phyloP scores from a whole-genome alignment of 2,888 invertebrate genomes.

The Harmothoe impar region DNA sequence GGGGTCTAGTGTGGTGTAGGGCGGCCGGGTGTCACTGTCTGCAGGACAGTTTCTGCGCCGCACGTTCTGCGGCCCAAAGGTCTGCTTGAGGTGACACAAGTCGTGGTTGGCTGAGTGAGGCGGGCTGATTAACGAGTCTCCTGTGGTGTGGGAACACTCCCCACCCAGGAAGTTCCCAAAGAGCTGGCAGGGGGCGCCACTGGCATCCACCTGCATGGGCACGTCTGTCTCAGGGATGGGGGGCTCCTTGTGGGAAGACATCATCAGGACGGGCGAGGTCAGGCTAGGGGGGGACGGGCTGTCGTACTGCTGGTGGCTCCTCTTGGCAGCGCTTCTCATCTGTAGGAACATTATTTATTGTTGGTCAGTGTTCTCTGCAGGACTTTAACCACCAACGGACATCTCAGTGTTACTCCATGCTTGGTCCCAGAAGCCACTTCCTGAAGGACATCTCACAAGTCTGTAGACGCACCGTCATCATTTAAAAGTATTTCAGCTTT shows the following conservation, averaged over 20 bases:
- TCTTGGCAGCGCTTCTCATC: conserved; percentile 27
- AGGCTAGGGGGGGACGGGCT: neutral
- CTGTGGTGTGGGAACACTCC: conserved; percentile 3
- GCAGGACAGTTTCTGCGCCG: conserved; percentile 20
- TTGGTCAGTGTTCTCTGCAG: too few species aligned
- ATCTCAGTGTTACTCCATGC: too few species aligned
- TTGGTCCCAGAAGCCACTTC: too few species aligned
- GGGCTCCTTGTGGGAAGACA: neutral
- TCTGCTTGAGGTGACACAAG: conserved; percentile 1
- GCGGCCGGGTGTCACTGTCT: neutral
- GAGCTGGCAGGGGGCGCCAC: conserved; percentile 19
- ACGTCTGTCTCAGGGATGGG: neutral
- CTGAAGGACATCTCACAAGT: too few species aligned
- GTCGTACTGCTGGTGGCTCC: neutral
- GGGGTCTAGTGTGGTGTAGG: conserved; percentile 5
- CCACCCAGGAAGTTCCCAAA: conserved; percentile 37
- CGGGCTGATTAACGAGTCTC: conserved; percentile 16
- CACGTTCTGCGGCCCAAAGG: conserved; percentile 41
- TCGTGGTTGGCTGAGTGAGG: conserved; percentile 29
- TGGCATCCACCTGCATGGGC: neutral
- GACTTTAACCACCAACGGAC: too few species aligned
- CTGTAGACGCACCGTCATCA: too few species aligned
- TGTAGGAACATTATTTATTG: conserved; percentile 44
- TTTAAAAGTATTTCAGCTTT: too few species aligned
- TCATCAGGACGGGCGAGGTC: neutral